phyloP scores from a whole-genome alignment of 2,888 invertebrate species.

The Noctua pronuba region DNA sequence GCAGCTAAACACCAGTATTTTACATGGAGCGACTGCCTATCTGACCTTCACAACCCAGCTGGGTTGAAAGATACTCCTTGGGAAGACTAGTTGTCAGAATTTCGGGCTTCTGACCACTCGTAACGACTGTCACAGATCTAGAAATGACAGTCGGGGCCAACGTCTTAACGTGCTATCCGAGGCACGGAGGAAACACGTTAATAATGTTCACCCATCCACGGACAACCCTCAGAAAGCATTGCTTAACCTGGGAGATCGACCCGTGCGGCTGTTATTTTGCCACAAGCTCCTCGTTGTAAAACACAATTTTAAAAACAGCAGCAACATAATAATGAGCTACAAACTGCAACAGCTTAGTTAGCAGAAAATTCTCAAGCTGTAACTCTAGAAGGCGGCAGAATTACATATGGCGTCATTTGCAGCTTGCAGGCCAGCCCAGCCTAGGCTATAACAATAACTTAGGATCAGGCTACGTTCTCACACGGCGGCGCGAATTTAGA shows the following conservation, averaged over 20 bases:
- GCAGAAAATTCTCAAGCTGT: constrained; percentile 37
- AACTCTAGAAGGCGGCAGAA: constrained; percentile 18
- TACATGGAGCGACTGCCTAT: no score
- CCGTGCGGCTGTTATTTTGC: not conserved
- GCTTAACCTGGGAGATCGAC: not conserved
- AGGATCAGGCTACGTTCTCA: constrained; percentile 35
- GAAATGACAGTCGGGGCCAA: not conserved
- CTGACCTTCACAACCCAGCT: no score
- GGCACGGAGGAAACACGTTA: not conserved
- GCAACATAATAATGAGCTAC: constrained; percentile 1
- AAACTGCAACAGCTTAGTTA: constrained; percentile 23
- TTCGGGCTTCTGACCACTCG: not conserved
- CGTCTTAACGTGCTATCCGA: no score
- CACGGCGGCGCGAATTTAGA: constrained; percentile 17
- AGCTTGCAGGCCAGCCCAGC: constrained; percentile 27
- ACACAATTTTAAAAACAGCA: not conserved
- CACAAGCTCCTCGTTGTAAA: not conserved
- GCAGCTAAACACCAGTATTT: no score
- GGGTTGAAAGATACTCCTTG: no score
- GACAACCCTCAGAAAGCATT: not conserved
- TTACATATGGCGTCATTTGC: constrained; percentile 44
- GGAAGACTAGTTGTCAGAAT: no score
- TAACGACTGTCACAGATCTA: not conserved
- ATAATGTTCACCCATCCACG: not conserved
- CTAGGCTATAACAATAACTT: constrained; percentile 41